Percentiles rank a stretch among this genome's conserved stretches.
Conservation (phyloP, 2,797 vertebrate genomes). For the Sebastes umbrosus region DNA sequence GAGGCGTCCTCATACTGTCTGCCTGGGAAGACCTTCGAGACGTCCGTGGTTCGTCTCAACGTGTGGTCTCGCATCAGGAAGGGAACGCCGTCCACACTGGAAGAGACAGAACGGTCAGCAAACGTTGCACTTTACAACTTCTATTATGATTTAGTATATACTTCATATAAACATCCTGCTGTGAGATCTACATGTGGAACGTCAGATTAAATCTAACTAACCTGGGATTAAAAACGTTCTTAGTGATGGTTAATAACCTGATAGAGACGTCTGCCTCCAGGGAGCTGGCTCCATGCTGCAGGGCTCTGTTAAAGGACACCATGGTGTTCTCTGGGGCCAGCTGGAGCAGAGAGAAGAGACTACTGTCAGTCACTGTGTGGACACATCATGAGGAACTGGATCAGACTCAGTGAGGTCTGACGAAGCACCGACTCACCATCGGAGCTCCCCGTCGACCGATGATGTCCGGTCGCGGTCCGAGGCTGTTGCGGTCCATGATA, state of each 20-base stretch:
- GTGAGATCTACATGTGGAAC: background rate
- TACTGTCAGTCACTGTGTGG: slow-evolving; percentile 9
- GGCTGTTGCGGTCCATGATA: slow-evolving; percentile 90
- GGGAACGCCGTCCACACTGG: slow-evolving; percentile 91
- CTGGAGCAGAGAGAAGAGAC: slow-evolving; percentile 63
- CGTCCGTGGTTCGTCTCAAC: slow-evolving; percentile 90
- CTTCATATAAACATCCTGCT: background rate
- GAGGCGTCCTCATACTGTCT: slow-evolving; percentile 84
- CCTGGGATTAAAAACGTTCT: background rate
- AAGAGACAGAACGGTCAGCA: background rate
- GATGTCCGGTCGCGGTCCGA: slow-evolving; percentile 87
- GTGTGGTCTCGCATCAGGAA: slow-evolving; percentile 94
- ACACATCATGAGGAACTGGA: background rate
- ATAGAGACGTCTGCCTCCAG: slow-evolving; percentile 91
- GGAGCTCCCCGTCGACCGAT: slow-evolving; percentile 91
- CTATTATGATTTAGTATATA: background rate
- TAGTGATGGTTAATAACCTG: slow-evolving; percentile 80
- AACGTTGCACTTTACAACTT: background rate
- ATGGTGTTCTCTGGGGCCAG: slow-evolving; percentile 95
- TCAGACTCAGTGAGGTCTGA: slow-evolving; percentile 20
- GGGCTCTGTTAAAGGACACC: slow-evolving; percentile 93
- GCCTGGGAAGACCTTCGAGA: slow-evolving; percentile 85
- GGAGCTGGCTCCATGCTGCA: slow-evolving; percentile 87
- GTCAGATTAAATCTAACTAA: slow-evolving; percentile 12
- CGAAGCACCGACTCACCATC: slow-evolving; percentile 85